A percentile compares a stretch with the other conserved stretches of the same genome.
These are phyloP conservation scores for Caerostris extrusa DNA, from an alignment of 1,140 invertebrate genomes.

Conservation along the genomic window DNA sequence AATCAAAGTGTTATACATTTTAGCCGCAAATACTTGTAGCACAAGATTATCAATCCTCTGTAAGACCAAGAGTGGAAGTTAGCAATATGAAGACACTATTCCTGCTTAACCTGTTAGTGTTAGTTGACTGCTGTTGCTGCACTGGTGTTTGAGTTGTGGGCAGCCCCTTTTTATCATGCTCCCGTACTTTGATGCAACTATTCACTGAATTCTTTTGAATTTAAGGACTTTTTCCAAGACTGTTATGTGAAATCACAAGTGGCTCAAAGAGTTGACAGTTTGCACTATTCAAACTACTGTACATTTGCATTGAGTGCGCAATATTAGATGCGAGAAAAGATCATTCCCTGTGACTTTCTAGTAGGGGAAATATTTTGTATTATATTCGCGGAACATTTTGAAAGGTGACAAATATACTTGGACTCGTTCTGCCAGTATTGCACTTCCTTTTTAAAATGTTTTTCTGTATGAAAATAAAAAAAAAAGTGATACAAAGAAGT, in stretches of 20 bases:
- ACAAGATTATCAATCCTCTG: slow-evolving; percentile 64
- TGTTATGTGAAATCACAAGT: slow-evolving; percentile 31
- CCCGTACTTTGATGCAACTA: slow-evolving; percentile 16
- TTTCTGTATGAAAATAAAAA: slow-evolving; percentile 52
- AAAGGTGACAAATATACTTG: slow-evolving; percentile 77
- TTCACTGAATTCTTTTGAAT: slow-evolving; percentile 30
- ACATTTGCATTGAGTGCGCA: slow-evolving; percentile 17
- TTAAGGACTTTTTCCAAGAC: slow-evolving; percentile 32
- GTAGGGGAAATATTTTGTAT: slow-evolving; percentile 76
- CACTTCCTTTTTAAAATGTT: slow-evolving; percentile 73
- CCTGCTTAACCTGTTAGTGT: slow-evolving; percentile 35
- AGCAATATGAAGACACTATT: slow-evolving; percentile 57
- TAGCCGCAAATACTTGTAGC: slow-evolving; percentile 76
- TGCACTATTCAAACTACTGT: slow-evolving; percentile 47
- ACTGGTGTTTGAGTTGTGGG: slow-evolving; percentile 29
- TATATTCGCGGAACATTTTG: slow-evolving; percentile 69
- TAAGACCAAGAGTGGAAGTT: slow-evolving; percentile 25
- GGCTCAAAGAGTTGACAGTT: slow-evolving; percentile 65
- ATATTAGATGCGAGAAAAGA: slow-evolving; percentile 50
- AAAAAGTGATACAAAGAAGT: slow-evolving; percentile 75
- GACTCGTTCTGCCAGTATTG: slow-evolving; percentile 59
- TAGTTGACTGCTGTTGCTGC: slow-evolving; percentile 4
- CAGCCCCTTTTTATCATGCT: slow-evolving; percentile 59
- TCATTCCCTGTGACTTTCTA: slow-evolving; percentile 56
- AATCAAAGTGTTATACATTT: slow-evolving; percentile 68